These are phyloP conservation scores for Pseudocheirus occidentalis DNA, from an alignment of 2,797 vertebrate species.

Conservation along the genomic window DNA sequence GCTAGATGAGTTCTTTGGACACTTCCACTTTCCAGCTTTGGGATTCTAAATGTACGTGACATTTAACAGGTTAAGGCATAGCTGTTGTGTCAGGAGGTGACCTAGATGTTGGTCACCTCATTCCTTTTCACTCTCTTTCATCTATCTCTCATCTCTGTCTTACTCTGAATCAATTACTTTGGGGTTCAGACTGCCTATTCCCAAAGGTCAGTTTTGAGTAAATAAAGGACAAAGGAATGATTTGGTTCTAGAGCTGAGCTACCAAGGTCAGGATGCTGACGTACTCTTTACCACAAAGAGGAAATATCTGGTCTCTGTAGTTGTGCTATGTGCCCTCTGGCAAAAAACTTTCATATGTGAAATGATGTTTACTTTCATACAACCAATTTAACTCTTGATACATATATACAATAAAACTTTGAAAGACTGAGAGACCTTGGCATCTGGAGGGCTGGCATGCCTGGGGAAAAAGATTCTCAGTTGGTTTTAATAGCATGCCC, in stretches of 20 bases:
- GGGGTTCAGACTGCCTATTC: not conserved
- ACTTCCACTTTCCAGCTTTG: not conserved
- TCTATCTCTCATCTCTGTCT: not conserved
- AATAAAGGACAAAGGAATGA: not conserved
- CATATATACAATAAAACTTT: not conserved
- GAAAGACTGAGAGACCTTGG: not conserved
- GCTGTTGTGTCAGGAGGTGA: not conserved
- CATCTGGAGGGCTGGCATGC: not conserved
- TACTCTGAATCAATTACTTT: not conserved
- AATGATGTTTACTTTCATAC: not conserved
- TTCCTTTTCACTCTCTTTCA: not conserved
- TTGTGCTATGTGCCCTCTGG: slow-evolving; percentile 34
- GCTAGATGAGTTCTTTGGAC: not conserved
- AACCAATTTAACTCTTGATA: slow-evolving; percentile 28
- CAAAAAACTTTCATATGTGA: slow-evolving; percentile 23
- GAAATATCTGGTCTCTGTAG: not conserved
- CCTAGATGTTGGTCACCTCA: not conserved
- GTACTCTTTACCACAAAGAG: not conserved
- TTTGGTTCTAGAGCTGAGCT: not conserved
- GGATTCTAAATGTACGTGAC: not conserved
- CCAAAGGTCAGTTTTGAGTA: not conserved
- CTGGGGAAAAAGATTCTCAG: not conserved
- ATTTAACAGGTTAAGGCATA: not conserved
- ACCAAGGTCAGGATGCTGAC: not conserved
- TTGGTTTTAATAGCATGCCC: not conserved